Base-by-base conservation (phyloP, 2,797 vertebrate species). In the Notolabrus celidotus region DNA sequence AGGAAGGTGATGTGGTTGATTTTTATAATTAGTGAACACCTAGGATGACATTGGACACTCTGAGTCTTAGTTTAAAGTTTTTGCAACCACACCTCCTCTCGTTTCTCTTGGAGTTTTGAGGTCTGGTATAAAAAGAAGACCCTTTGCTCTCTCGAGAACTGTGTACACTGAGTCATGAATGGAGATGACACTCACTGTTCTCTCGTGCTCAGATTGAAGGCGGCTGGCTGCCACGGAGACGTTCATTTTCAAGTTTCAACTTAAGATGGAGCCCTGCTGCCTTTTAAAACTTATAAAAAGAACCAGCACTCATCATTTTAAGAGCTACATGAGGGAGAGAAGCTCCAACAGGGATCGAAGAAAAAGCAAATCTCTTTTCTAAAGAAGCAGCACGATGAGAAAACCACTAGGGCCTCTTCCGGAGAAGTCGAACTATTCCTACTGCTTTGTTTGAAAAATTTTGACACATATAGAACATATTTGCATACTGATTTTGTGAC, bases 261-360 rank as follows among this genome's bases (percentile, higher is more conserved):
- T 87, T 71, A 71, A 82, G 77, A 82, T 65, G 77, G 54, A 80
- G 63, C 76, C n/a, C 47, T 57, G 68, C 70, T 85, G 71, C 63
- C 54, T 80, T 79, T 71, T 70, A 27, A 76, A 75, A 81, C 49
- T 10, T 52, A 62, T 78, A 75, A 85, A 36, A 85, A 84, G 84
- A 53, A 80, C 65, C 34, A 52, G 66, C 15, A 10, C 56, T 77
- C 45, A 0, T 77, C 75, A 72, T 80, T 86, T 84, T 34, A 71
- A 20, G 4, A 25, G 60, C 53, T 69, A 63, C 72, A 81, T 43
- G 59, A 67, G 74, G 59, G 72, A 63, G 53, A 67, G 60, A 65
- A 42, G 63, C 46, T 42, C 36, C 51, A 47, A 46, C 54, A 38
- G 50, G 68, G 61, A 78, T 43, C n/a, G 34, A 72, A 82, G 31